Evolutionary conservation across 2,113 vertebrate genomes (phyloP).

Genomic region (Sisor rabdophorus): DNA sequence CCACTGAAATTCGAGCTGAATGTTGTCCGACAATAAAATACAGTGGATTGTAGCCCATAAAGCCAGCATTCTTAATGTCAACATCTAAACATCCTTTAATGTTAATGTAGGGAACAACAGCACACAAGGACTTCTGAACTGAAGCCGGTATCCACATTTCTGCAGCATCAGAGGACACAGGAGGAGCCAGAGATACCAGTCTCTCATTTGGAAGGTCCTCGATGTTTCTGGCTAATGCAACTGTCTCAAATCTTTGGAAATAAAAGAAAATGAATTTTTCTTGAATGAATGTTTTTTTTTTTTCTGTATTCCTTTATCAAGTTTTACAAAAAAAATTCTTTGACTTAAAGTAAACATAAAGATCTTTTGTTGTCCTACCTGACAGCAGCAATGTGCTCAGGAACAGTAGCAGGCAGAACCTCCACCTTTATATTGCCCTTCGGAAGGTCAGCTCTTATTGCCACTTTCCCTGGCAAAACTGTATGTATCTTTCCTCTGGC

Average conservation of each 20-base stretch:
- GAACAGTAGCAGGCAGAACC: constrained; percentile 61
- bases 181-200: constrained; percentile 67
- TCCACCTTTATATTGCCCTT: constrained; percentile 72
- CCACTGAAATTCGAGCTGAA: constrained; percentile 53
- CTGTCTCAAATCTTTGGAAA: constrained; percentile 65
- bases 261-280: background rate
- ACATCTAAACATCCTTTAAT: constrained; percentile 67
- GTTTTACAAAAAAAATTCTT: background rate
- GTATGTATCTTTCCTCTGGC: constrained; percentile 60
- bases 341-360: background rate
- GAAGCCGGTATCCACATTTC: constrained; percentile 4
- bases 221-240: constrained; percentile 72
- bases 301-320: background rate
- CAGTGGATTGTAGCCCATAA: constrained; percentile 53
- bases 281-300: no score
- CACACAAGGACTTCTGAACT: constrained; percentile 58
- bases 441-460: constrained; percentile 65
- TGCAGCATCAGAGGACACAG: constrained; percentile 31
- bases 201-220: constrained; percentile 62
- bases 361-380: constrained; percentile 59
- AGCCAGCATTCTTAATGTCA: constrained; percentile 60
- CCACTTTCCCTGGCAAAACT: constrained; percentile 63
- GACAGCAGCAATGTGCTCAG: constrained; percentile 62
- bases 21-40: constrained; percentile 69
- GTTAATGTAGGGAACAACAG: constrained; percentile 52